A percentile compares a stretch with the other conserved stretches of the same genome.
Evolutionary conservation across 2,888 invertebrate species (phyloP).

Genomic region (Idaea biselata): DNA sequence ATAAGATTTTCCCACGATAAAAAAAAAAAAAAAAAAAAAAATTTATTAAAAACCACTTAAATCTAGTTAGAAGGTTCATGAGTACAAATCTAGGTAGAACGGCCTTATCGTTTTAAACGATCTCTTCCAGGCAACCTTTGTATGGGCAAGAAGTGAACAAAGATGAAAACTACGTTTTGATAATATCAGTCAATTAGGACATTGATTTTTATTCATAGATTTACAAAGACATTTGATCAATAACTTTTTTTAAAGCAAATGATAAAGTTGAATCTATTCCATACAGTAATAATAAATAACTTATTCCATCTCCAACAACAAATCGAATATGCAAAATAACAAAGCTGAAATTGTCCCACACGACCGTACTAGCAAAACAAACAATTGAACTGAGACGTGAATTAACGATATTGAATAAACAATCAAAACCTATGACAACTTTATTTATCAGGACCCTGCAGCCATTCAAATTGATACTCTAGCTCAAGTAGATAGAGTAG

Average conservation of each 20-base stretch:
- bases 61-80: no score
- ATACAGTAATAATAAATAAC: constrained; percentile 1
- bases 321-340: constrained; percentile 1
- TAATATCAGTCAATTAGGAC: no score
- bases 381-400: neutral
- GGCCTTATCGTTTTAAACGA: no score
- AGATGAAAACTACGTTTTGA: no score
- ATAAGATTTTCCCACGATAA: no score
- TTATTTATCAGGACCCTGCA: constrained; percentile 6
- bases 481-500: constrained; percentile 4
- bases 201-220: no score
- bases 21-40: no score
- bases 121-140: no score
- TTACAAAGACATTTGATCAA: no score
- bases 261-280: constrained; percentile 4
- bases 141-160: no score
- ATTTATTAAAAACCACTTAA: no score
- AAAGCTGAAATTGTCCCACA: constrained; percentile 6
- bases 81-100: no score
- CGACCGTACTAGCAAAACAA: neutral
- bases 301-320: constrained; percentile 2
- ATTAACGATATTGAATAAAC: constrained; percentile 7
- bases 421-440: constrained; percentile 10
- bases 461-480: neutral
- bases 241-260: neutral